Base-by-base conservation (phyloP, 2,888 invertebrate genomes). In the Strigamia crassipes region DNA sequence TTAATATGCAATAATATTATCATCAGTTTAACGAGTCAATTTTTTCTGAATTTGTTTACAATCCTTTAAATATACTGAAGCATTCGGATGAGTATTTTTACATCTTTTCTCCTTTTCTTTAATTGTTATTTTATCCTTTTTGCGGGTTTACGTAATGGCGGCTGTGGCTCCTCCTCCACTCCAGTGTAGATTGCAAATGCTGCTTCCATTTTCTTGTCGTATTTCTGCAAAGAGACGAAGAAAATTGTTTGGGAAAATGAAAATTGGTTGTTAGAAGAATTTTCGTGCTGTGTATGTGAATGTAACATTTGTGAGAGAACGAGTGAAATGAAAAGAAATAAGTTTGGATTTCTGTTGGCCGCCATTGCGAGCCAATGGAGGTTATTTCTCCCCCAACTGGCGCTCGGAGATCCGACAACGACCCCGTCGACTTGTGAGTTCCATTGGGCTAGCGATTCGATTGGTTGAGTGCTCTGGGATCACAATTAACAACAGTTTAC, bases 301-400 rank as follows among this genome's bases (percentile, higher is more conserved):
- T 73, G 27, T 73, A 73, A 31, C 31, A 31, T 73, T 73, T n/a
- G 31, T 21, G 21, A 66, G 23, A 31, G 31, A 73, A 73, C 31
- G 61, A 66, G 61, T 12, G 18, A 66, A 23, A 1, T 73, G 73
- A n/a, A 27, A 31, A 73, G 31, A 73, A 73, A 15, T 13, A 0
- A 73, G 12, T 31, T 73, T 27, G 73, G n/a, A 73, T 73, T 27
- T 73, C 73, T 73, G 73, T 73, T 73, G 73, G 73, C 73, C 73
- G 73, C 73, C 73, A 73, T 73, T 73, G 73, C 31, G 73, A 73
- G 73, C 73, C 73, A 73, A 73, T 73, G 31, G 73, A 73, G 31
- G 73, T 73, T 73, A 73, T 73, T 73, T 73, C 73, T 73, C 73
- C 73, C 73, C 31, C 73, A 27, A 73, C 73, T 73, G 10, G 73